Evolutionary conservation across 2,797 vertebrate genomes (phyloP).

Genomic region (Pangasius larnaudii): DNA sequence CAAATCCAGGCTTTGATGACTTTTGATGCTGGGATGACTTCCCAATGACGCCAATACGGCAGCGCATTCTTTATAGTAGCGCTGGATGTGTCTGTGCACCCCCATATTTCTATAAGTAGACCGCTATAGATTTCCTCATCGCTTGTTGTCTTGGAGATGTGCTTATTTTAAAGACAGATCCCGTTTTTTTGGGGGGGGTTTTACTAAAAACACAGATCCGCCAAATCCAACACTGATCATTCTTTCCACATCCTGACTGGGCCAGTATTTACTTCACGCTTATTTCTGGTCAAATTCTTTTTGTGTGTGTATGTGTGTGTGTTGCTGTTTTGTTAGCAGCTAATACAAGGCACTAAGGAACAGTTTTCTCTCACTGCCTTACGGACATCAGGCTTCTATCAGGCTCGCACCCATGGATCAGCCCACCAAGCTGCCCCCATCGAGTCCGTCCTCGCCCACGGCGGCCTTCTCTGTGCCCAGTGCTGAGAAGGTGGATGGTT

Average conservation of each 20-base stretch:
- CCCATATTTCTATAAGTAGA: slow-evolving; percentile 55
- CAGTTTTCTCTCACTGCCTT: not conserved
- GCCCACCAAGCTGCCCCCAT: slow-evolving; percentile 84
- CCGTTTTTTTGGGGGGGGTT: slow-evolving; percentile 32
- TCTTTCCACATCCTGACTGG: slow-evolving; percentile 6
- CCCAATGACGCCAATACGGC: slow-evolving; percentile 75
- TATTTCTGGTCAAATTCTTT: not conserved
- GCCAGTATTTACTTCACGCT: not conserved
- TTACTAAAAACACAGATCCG: slow-evolving; percentile 51
- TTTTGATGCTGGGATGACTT: no score
- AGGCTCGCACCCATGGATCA: slow-evolving; percentile 74
- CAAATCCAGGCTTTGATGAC: slow-evolving; percentile 73
- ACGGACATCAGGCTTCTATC: slow-evolving; percentile 48
- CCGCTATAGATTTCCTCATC: slow-evolving; percentile 40
- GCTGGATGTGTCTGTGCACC: slow-evolving; percentile 55
- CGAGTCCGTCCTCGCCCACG: slow-evolving; percentile 89
- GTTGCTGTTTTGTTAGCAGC: not conserved
- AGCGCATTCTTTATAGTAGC: slow-evolving; percentile 57
- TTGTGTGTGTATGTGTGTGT: not conserved
- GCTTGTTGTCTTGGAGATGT: slow-evolving; percentile 53
- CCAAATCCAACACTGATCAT: slow-evolving; percentile 52
- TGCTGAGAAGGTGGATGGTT: slow-evolving; percentile 93
- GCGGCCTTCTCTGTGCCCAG: slow-evolving; percentile 89
- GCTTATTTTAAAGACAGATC: slow-evolving; percentile 35
- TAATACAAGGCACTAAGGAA: slow-evolving; percentile 22